phyloP scores from a whole-genome alignment of 1,140 invertebrate genomes.

The Dreissena polymorpha region DNA sequence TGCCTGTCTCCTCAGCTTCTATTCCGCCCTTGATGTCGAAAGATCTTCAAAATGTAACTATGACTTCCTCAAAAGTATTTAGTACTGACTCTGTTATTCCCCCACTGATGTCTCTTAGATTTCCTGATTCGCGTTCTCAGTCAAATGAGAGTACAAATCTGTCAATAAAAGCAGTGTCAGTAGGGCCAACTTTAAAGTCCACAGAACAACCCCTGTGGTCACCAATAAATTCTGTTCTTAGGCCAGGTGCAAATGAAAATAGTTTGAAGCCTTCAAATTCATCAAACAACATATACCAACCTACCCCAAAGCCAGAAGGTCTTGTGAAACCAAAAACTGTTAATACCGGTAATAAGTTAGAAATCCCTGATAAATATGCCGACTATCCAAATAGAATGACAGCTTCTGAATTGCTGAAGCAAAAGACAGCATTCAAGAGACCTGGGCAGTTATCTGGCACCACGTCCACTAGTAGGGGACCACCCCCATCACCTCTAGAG shows the following conservation, averaged over 20 bases:
- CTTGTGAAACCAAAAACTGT: not conserved
- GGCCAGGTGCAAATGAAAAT: not conserved
- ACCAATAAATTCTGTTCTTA: not conserved
- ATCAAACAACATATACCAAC: not conserved
- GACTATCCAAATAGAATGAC: conserved; percentile 39
- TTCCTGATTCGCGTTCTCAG: not conserved
- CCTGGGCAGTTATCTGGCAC: not conserved
- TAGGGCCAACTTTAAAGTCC: not conserved
- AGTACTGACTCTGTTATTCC: not conserved
- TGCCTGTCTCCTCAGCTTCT: not conserved
- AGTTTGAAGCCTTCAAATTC: not conserved
- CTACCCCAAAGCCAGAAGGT: not conserved
- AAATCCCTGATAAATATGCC: conserved; percentile 46
- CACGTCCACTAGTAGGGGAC: conserved; percentile 4
- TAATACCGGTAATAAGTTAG: not conserved
- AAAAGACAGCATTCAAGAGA: not conserved
- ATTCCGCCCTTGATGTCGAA: not conserved
- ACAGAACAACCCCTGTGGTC: not conserved
- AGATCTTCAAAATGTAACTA: not conserved
- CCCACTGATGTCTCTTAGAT: not conserved
- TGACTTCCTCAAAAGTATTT: not conserved
- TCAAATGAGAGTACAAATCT: too few relatives aligned
- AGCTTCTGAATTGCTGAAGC: conserved; percentile 5
- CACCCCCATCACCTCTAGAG: conserved; percentile 43
- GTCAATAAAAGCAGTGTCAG: not conserved